phyloP scores from a whole-genome alignment of 2,113 vertebrate genomes.

The Stigmatopora argus region DNA sequence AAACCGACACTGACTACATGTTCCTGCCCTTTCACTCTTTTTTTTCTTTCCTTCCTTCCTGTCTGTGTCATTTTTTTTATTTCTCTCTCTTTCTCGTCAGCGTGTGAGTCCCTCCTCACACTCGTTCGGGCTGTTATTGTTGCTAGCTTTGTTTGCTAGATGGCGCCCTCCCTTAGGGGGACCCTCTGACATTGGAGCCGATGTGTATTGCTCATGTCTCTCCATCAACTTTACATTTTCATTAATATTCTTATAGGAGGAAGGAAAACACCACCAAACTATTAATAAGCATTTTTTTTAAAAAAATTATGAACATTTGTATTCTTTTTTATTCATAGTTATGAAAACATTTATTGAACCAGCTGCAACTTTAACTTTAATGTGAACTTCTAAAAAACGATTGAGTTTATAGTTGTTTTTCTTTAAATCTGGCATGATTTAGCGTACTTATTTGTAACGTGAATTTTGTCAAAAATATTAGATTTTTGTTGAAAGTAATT shows the following conservation, averaged over 20 bases:
- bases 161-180: constrained; percentile 89
- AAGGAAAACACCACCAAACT: too few species aligned
- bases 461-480: constrained; percentile 6
- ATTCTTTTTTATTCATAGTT: constrained; percentile 30
- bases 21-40: neutral
- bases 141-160: constrained; percentile 86
- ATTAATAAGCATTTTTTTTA: neutral
- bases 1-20: neutral
- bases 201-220: neutral
- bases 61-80: neutral
- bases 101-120: constrained; percentile 38
- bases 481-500: neutral
- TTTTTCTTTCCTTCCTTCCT: neutral
- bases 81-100: constrained; percentile 30
- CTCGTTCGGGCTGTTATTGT: constrained; percentile 63
- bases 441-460: constrained; percentile 3
- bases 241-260: neutral
- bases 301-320: constrained; percentile 25
- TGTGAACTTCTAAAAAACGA: constrained; percentile 27
- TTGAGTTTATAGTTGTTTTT: constrained; percentile 37
- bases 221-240: neutral
- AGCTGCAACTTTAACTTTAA: constrained; percentile 26
- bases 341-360: constrained; percentile 37
- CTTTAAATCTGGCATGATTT: constrained; percentile 7
- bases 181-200: constrained; percentile 48